phyloP scores from a whole-genome alignment of 1,140 invertebrate genomes.

The Propsilocerus akamusi region DNA sequence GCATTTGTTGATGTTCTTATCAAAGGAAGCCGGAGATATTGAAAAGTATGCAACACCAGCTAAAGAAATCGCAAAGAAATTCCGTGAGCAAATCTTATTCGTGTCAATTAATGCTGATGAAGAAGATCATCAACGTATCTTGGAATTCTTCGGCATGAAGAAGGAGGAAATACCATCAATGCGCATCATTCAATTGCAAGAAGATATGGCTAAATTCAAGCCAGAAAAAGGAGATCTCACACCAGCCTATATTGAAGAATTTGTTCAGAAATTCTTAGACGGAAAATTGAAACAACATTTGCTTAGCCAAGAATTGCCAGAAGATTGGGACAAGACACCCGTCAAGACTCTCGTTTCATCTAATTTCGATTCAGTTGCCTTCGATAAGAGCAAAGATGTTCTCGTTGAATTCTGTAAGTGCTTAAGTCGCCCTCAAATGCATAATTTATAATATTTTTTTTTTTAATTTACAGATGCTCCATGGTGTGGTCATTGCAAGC shows the following conservation, averaged over 20 bases:
- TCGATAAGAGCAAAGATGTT: slow-evolving; percentile 78
- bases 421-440: too few species aligned
- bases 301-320: slow-evolving; percentile 82
- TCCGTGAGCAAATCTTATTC: slow-evolving; percentile 83
- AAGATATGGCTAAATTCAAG: slow-evolving; percentile 98
- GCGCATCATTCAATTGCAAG: slow-evolving; percentile 83
- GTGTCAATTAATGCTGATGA: slow-evolving; percentile 91
- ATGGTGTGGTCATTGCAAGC: slow-evolving; percentile 78
- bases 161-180: slow-evolving; percentile 80
- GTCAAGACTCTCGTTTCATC: slow-evolving; percentile 88
- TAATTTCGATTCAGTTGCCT: slow-evolving; percentile 91
- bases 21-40: slow-evolving; percentile 69
- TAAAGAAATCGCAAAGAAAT: slow-evolving; percentile 66
- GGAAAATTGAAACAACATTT: slow-evolving; percentile 91
- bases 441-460: background rate
- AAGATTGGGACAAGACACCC: slow-evolving; percentile 91
- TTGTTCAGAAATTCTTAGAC: slow-evolving; percentile 74
- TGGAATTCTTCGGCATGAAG: slow-evolving; percentile 98
- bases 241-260: slow-evolving; percentile 57
- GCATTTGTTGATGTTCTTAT: slow-evolving; percentile 88
- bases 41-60: slow-evolving; percentile 58
- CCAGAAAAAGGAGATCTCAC: slow-evolving; percentile 62
- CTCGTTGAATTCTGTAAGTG: slow-evolving; percentile 93
- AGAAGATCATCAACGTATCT: slow-evolving; percentile 88
- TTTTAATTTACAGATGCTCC: background rate